Evolutionary conservation across 2,888 invertebrate genomes (phyloP), one percentile per base, ranked within the genome.

Genomic region (Galerucella pusilla): DNA sequence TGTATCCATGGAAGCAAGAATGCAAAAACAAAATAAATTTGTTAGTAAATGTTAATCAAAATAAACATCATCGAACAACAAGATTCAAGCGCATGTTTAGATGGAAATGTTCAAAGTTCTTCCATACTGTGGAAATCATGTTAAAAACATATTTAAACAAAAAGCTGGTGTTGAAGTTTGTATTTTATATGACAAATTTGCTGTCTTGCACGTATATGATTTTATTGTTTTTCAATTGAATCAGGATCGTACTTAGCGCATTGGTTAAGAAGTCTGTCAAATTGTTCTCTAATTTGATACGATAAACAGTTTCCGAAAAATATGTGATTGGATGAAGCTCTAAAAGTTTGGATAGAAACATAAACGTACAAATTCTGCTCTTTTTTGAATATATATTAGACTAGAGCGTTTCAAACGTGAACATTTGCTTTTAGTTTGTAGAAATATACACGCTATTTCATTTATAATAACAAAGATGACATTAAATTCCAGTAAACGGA

Each of bases 1-100:
- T 77, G 78, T 75, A 78, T 77, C 81, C 82, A 77, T 77, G 81
- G 80, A 81, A 82, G 83, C 82, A 78, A 81, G 80, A 76, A 72
- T 77, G 77, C 70, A 81, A 81, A 78, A 76, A 57, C 57, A 57
- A 57, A 77, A 80, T 75, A 68, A 75, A 57, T 74, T 65, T 68
- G 78, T 82, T 82, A 82, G 81, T 82, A 75, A 52, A 70, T 35
- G 60, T 75, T 69, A 73, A 66, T 69, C 61, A 42, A 66, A 6
- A 57, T 63, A 10, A 20, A n/a, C 61, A 25, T 46, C 16, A 9
- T 42, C 25, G 45, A 45, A 68, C 35, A 65, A 42, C 20, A 46
- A 45, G 5, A 66, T n/a, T 49, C 28, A 35, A 63, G 42, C 6
- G n/a, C 35, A 63, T 42, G 42, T n/a, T 42, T 42, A 35, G 7